Conservation (phyloP, 2,888 invertebrate species). For the Nemotelus nigrinus region DNA sequence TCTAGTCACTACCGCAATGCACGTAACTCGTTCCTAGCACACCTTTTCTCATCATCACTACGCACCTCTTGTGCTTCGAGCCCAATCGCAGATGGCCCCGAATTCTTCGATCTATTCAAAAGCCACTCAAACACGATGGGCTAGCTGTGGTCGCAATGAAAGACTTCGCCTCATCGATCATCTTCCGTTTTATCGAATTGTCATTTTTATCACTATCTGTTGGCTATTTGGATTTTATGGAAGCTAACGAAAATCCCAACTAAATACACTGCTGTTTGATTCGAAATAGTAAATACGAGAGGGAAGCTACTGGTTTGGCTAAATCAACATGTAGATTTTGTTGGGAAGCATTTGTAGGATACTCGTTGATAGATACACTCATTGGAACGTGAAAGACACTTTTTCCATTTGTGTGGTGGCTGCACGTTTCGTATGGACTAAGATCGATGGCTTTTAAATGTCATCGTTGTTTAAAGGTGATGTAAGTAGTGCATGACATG, state of each 20-base stretch:
- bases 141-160: background rate
- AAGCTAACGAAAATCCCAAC: constrained; percentile 35
- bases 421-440: no score
- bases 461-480: no score
- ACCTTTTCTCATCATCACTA: background rate
- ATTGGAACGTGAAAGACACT: no score
- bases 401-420: no score
- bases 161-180: constrained; percentile 29
- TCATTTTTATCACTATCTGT: constrained; percentile 36
- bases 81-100: constrained; percentile 4
- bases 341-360: no score
- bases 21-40: background rate
- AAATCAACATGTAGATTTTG: background rate
- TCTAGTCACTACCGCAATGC: no score
- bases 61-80: constrained; percentile 12
- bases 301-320: background rate
- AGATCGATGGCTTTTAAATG: no score
- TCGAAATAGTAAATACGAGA: background rate
- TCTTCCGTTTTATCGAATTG: constrained; percentile 43
- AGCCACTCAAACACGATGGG: background rate
- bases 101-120: background rate
- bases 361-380: no score
- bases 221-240: constrained; percentile 41
- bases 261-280: constrained; percentile 32
- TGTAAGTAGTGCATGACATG: no score